Evolutionary conservation across 2,888 invertebrate species (phyloP), one percentile per base, ranked within the genome.

Genomic region (Pherbina coryleti): DNA sequence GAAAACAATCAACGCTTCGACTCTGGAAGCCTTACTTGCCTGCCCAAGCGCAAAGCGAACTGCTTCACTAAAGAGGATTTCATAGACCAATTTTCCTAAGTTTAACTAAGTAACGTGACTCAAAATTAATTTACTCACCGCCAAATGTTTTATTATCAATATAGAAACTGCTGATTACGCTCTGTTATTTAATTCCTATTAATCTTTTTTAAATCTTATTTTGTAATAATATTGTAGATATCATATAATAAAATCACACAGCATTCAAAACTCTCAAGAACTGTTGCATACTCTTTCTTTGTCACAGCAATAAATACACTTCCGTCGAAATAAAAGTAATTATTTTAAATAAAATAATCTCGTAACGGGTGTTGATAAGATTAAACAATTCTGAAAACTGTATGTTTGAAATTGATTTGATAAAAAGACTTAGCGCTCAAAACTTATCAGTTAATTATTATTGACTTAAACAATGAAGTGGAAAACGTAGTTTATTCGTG

Each of bases 1-100:
- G 81, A 81, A 37, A 81, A 80, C 57, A 84, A 83, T 71, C 75
- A 86, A 64, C 84, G 80, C n/a, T 87, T 86, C 78, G 87, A 87
- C 69, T 84, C 82, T 57, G 76, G 78, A 22, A 78, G 37, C 1
- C 78, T 77, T 5, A 81, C 80, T 19, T 87, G 87, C 77, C 72
- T 84, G 4, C 55, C 81, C 28, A 84, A 84, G 74, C 80, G 81
- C 3, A 83, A 83, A 19, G 87, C 84, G 5, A 75, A 77, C 0
- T 83, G 83, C 57, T 67, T 82, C 4, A 67, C 78, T 2, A 79
- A 80, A 34, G 60, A 81, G 9, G 80, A 83, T 14, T 74, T 76
- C 28, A 74, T 11, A 28, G 9, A 62, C 8, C 22, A 31, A 28
- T 62, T 19, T 17, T 19, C 55, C 22, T 55, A 55, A 55, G 11